Evolutionary conservation across 2,113 vertebrate species (phyloP).

Genomic region (Gallinago jamesoni): DNA sequence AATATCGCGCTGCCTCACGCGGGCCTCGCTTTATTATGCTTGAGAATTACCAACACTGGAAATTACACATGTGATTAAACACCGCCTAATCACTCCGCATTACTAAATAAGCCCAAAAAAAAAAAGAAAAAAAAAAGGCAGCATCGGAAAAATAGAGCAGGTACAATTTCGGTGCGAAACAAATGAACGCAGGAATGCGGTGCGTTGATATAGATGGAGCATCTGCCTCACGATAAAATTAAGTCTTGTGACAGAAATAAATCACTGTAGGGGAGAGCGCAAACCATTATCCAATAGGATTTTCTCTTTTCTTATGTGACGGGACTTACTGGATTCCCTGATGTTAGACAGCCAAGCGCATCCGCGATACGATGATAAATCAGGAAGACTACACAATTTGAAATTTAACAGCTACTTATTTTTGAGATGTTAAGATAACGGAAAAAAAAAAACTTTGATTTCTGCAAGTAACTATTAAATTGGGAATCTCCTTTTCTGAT

Average conservation of each 20-base stretch:
- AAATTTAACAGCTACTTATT: slow-evolving; percentile 79
- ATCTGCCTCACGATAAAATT: slow-evolving; percentile 82
- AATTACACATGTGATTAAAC: slow-evolving; percentile 75
- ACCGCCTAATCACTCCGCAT: slow-evolving; percentile 46
- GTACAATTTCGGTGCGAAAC: slow-evolving; percentile 74
- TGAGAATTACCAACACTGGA: slow-evolving; percentile 64
- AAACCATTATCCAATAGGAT: slow-evolving; percentile 76
- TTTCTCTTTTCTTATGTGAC: slow-evolving; percentile 80
- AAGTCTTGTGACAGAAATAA: slow-evolving; percentile 83
- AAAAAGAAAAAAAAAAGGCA: background rate
- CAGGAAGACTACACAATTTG: slow-evolving; percentile 72
- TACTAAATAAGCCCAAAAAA: slow-evolving; percentile 48
- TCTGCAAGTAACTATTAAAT: slow-evolving; percentile 74
- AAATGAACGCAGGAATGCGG: slow-evolving; percentile 67
- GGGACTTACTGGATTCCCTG: slow-evolving; percentile 83
- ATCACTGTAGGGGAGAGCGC: slow-evolving; percentile 72
- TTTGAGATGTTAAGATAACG: slow-evolving; percentile 75
- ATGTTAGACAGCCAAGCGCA: slow-evolving; percentile 78
- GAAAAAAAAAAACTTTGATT: slow-evolving; percentile 60
- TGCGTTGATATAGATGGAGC: slow-evolving; percentile 74
- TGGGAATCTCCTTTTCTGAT: slow-evolving; percentile 76
- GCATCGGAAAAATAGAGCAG: slow-evolving; percentile 65
- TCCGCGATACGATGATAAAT: slow-evolving; percentile 79
- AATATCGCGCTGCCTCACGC: slow-evolving; percentile 13
- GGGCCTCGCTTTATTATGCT: slow-evolving; percentile 51